Base-by-base conservation (phyloP, 2,888 invertebrate genomes). In the Diaprepes abbreviatus region DNA sequence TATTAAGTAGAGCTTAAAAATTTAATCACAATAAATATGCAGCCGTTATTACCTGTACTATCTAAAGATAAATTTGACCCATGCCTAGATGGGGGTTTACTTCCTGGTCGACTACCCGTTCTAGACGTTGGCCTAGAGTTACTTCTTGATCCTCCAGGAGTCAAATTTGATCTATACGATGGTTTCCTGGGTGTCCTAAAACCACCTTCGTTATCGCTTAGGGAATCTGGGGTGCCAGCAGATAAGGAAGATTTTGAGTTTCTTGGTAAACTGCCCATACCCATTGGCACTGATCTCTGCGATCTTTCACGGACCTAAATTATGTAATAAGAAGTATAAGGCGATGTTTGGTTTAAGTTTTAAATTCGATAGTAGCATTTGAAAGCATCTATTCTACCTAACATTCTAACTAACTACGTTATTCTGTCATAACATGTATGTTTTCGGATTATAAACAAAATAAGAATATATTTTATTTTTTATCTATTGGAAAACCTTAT, bases 31-130 rank as follows among this genome's bases (percentile, higher is more conserved):
- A n/a, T n/a, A n/a, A n/a, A n/a, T n/a, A n/a, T n/a, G n/a, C n/a
- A n/a, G n/a, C n/a, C n/a, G n/a, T n/a, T n/a, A n/a, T 66, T 84
- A 94, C 94, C 94, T 83, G 94, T 93, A 83, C 94, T 94, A 83
- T 95, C 95, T 75, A 96, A 86, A 45, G 96, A 96, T 71, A 95
- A 89, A 80, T 94, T 96, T 48, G 97, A 97, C 75, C 96, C 96
- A 81, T 96, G 95, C 77, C 96, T 90, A 76, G 96, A 96, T 17
- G 96, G 94, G 74, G 97, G 96, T 84, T 96, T 95, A 72, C 95
- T 95, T 71, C 95, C 94, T 70, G 93, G 89, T 76, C 96, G 88
- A 75, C 95, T 94, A 31, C 92, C 92, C 45, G 95, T 93, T 78
- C 95, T 88, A 68, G 95, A 95, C 69, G 92, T 90, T 43, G 96